Base-by-base conservation (phyloP, 2,113 vertebrate genomes). In the Macrotus californicus region DNA sequence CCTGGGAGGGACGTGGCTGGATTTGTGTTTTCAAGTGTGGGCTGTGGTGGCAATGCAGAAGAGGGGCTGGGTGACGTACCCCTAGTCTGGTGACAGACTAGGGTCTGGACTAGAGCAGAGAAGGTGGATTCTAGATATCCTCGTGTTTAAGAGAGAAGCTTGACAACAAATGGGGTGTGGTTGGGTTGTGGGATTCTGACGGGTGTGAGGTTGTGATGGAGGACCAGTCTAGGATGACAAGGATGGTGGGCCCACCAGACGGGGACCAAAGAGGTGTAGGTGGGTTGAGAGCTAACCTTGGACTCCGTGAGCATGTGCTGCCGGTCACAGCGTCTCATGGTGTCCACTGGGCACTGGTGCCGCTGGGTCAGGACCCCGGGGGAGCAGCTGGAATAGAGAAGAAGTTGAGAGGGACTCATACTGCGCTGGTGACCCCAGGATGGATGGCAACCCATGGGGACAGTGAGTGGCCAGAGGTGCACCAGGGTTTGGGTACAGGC, bases 261-360 rank as follows among this genome's bases (percentile, higher is more conserved):
- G 4, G 36, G 77, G 18, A 5, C 18, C 0, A 0, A 11, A 46
- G 66, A 88, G 56, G 15, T 24, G 11, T 0, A 15, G 46, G 22
- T 26, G 15, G 34, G 4, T 15, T 41, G 46, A 22, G 90, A 29
- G 14, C 3, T 48, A 29, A n/a, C 75, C 6, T 12, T 26, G 64
- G 52, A 52, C 3, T 0, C 0, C 14, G 18, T 4, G 6, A 8
- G 22, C 4, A 29, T 39, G 54, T 3, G 3, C 39, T 24, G 59
- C 56, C 59, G 24, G 26, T 26, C 61, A 59, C 52, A 61, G 14
- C 9, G 26, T 59, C 36, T 12, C 0, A 0, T 41, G 8, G 5
- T 22, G 16, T 4, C 2, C 2, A 1, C 22, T 7, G n/a, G 75
- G 46, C 9, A 0, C 56, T 5, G 21, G 34, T 21, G 2, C 2